A percentile compares a stretch with the other conserved stretches of the same genome.
Evolutionary conservation across 1,140 invertebrate species (phyloP).

Genomic region (Trichonephila clavata): DNA sequence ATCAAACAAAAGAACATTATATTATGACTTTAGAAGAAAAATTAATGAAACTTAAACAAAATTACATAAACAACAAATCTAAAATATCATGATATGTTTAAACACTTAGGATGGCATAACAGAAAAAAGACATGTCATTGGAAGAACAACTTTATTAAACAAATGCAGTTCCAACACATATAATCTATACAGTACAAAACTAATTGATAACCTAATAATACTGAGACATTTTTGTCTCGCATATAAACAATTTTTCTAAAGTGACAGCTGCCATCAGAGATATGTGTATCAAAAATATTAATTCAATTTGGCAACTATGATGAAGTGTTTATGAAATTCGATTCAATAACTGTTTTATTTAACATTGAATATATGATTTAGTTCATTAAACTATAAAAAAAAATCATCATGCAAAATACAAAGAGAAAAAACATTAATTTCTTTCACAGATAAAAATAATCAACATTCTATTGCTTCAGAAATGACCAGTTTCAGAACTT

Average conservation of each 20-base stretch:
- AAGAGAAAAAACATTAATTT: neutral
- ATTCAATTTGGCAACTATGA: slow-evolving; percentile 53
- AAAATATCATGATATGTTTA: too few relatives aligned
- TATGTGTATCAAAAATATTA: slow-evolving; percentile 64
- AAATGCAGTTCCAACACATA: slow-evolving; percentile 51
- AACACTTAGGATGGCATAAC: too few relatives aligned
- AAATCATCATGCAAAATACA: too few relatives aligned
- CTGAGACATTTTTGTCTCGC: slow-evolving; percentile 1
- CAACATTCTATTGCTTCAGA: neutral
- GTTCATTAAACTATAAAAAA: too few relatives aligned
- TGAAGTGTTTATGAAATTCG: slow-evolving; percentile 19
- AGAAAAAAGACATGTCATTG: neutral
- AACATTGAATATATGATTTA: neutral
- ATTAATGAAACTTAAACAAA: too few relatives aligned
- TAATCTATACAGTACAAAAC: slow-evolving; percentile 51
- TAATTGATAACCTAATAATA: slow-evolving; percentile 41
- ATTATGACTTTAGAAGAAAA: too few relatives aligned
- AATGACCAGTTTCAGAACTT: neutral
- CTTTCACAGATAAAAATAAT: neutral
- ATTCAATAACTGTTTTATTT: neutral
- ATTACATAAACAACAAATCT: too few relatives aligned
- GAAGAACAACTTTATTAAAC: slow-evolving; percentile 58
- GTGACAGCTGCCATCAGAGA: slow-evolving; percentile 60
- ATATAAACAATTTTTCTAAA: slow-evolving; percentile 9
- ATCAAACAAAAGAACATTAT: too few relatives aligned